Percentiles rank a stretch among this genome's conserved stretches.
phyloP scores from a whole-genome alignment of 1,140 invertebrate genomes.

The Zaprionus taronus region DNA sequence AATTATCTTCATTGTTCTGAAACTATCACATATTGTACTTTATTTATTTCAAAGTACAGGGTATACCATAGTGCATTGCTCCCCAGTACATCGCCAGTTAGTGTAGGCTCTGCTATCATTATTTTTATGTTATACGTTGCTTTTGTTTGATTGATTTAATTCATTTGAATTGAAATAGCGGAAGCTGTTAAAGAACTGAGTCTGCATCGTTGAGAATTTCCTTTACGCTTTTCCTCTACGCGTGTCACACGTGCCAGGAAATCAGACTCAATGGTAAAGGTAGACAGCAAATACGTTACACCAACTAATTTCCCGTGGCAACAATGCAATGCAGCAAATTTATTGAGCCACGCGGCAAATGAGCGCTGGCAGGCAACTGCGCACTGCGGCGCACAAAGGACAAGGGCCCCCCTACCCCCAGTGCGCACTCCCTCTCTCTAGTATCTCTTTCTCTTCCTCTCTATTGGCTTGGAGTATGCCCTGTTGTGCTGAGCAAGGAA shows the following conservation, averaged over 20 bases:
- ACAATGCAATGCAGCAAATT: slow-evolving; percentile 42
- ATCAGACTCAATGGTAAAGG: slow-evolving; percentile 31
- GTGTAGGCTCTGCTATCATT: slow-evolving; percentile 36
- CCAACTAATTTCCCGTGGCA: slow-evolving; percentile 56
- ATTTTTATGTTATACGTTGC: slow-evolving; percentile 47
- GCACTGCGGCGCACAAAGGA: slow-evolving; percentile 29
- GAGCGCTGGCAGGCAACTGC: slow-evolving; percentile 26
- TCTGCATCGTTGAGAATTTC: slow-evolving; percentile 6
- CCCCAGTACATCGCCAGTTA: not conserved
- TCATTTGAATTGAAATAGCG: slow-evolving; percentile 66
- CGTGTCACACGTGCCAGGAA: slow-evolving; percentile 72
- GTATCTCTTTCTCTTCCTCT: not conserved
- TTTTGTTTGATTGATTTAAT: slow-evolving; percentile 75
- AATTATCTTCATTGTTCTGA: not conserved
- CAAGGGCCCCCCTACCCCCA: slow-evolving; percentile 30
- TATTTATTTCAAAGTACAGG: not conserved
- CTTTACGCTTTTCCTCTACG: slow-evolving; percentile 5
- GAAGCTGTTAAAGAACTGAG: slow-evolving; percentile 42
- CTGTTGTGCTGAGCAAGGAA: not conserved
- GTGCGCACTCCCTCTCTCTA: not conserved
- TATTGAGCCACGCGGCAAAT: slow-evolving; percentile 40
- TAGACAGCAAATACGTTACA: slow-evolving; percentile 65
- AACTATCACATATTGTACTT: not conserved
- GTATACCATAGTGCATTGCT: not conserved
- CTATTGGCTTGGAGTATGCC: slow-evolving; percentile 24